Conservation (phyloP, 1,140 invertebrate species). For the Caenorhabditis briggsae region DNA sequence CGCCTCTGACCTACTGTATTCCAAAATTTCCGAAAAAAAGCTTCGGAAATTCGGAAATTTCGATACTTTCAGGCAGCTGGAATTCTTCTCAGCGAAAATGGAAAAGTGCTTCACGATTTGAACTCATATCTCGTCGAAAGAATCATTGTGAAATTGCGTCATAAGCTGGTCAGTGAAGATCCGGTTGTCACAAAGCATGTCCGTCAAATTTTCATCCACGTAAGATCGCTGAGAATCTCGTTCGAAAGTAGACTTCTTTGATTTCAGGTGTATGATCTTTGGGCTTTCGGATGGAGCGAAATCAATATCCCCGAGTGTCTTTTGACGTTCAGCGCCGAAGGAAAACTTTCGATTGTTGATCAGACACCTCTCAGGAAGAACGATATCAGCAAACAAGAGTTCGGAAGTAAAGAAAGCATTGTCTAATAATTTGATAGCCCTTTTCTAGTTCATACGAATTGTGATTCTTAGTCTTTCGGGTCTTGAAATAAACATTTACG, state of each 20-base stretch:
- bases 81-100: slow-evolving; percentile 59
- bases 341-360: slow-evolving; percentile 20
- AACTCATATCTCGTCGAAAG: slow-evolving; percentile 60
- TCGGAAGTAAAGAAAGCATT: slow-evolving; percentile 62
- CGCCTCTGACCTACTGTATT: no score
- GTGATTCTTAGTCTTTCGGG: slow-evolving; percentile 20
- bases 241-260: background rate
- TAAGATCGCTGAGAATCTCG: background rate
- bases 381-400: slow-evolving; percentile 31
- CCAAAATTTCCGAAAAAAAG: background rate
- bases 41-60: no score
- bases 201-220: slow-evolving; percentile 60
- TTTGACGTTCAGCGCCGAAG: slow-evolving; percentile 3
- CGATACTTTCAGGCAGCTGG: slow-evolving; percentile 60
- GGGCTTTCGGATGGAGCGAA: slow-evolving; percentile 61
- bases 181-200: slow-evolving; percentile 42
- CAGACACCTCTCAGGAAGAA: slow-evolving; percentile 36
- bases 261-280: slow-evolving; percentile 58
- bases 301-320: slow-evolving; percentile 57
- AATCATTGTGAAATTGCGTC: slow-evolving; percentile 63
- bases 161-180: slow-evolving; percentile 55
- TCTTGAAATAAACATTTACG: background rate
- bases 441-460: background rate
- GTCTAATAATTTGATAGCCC: background rate
- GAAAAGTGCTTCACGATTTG: slow-evolving; percentile 50